Evolutionary conservation across 1,140 invertebrate species (phyloP), one percentile per base, ranked within the genome.

Genomic region (Radopholus similis): DNA sequence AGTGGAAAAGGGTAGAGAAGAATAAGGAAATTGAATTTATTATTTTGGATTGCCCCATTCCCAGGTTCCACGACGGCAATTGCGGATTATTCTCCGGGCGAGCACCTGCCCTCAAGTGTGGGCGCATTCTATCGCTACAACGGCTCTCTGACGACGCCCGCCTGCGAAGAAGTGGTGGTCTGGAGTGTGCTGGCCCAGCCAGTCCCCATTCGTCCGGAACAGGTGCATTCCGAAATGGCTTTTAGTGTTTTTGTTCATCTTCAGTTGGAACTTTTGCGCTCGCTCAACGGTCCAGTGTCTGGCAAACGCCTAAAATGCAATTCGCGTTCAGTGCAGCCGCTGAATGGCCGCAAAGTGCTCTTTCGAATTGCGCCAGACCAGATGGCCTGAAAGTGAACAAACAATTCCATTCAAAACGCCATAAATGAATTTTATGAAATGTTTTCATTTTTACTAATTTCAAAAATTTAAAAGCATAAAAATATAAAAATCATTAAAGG

Each of bases 141-240:
- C 42, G 92, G 92, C 1, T 93, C 91, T 3, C 82, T 95, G 28
- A 95, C 92, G 0, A 94, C 92, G 3, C 92, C 92, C 2, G 91
- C 91, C 0, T 94, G 92, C 76, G 87, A 87, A 4, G 91, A 94
- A 85, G 87, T 89, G 5, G 91, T 94, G 3, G 89, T 88, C 1
- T 95, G 92, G 92, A 89, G 93, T 23, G 88, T 93, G 74, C 91
- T 91, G 74, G 88, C 87, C 67, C 84, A 89, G n/a, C 75, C 75
- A 4, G 42, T 77, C 23, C 59, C 65, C 21, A 72, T 77, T 28
- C 56, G 18, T 1, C 40, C 3, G n/a, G 6, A 49, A 18, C 58
- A 42, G 40, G 58, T 60, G 54, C 40, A 4, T 18, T 23, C 0
- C 0, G 5, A 6, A 4, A 3, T 47, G n/a, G n/a, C n/a, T n/a